Base-by-base conservation (phyloP, 92 coral and sea anemone genomes). In the Zoanthus gigantus region DNA sequence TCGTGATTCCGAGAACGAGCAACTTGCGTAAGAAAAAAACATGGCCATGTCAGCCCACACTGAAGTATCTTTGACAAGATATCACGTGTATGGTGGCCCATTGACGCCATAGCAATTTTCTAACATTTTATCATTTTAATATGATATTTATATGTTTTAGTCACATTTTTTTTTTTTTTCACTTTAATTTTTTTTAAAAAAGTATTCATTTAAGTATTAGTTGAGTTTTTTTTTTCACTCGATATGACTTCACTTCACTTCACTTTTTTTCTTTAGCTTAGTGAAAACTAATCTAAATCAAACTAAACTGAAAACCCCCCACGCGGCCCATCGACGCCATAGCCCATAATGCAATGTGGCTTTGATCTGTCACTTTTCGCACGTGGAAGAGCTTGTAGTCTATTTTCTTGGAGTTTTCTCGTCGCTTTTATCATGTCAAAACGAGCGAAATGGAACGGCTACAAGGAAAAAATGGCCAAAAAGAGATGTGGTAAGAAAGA, bases 401-500 rank as follows among this genome's bases (percentile, higher is more conserved):
- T 53, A 10, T 5, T 10, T 5, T 6, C 10, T 6, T 50, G 10
- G 6, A 10, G 11, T 53, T 6, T 9, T 53, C 58, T 63, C 23
- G 69, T 34, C 3, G 42, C 42, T 34, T 34, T 34, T 3, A 34
- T 34, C 42, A 34, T 34, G 42, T 34, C 42, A 34, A 34, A 34
- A 34, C 42, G 42, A 34, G 42, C 42, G 3, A 34, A 34, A 34
- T 34, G 3, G 42, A 63, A 63, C 69, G 7, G 13, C 69, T 63
- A 47, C 76, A 45, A 66, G 66, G 56, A 42, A n/a, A 67, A 67
- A 83, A 45, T 68, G 74, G 78, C 65, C 17, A 83, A 83, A 45
- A 83, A 69, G 23, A 52, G 78, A 83, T 73, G 63, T 23, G 78
- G 48, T 23, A 83, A 47, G 65, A 83, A 83, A 57, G 61, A 46